phyloP scores from a whole-genome alignment of 2,888 invertebrate genomes.

The Microchrysa polita region DNA sequence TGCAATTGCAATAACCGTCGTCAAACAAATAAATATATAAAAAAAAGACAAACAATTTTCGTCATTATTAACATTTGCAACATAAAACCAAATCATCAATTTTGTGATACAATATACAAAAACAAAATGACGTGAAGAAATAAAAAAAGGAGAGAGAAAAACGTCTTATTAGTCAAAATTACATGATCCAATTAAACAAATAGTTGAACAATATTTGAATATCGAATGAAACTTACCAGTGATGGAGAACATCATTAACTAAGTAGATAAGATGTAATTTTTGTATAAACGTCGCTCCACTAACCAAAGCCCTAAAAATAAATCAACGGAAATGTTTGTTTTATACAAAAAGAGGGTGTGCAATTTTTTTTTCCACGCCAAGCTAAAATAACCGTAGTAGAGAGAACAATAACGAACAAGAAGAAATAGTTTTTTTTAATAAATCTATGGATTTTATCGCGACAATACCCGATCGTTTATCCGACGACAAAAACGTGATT shows the following conservation, averaged over 20 bases:
- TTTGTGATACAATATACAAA: constrained; percentile 43
- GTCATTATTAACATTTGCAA: constrained; percentile 4
- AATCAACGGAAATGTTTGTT: constrained; percentile 64
- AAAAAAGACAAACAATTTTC: not conserved
- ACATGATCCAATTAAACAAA: constrained; percentile 5
- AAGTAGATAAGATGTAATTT: constrained; percentile 98
- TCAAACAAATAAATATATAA: not conserved
- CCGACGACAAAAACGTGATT: not conserved
- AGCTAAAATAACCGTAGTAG: constrained; percentile 33
- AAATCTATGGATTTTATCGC: constrained; percentile 25
- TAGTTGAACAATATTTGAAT: not conserved
- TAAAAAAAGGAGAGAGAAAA: constrained; percentile 8
- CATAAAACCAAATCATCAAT: constrained; percentile 42
- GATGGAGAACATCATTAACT: constrained; percentile 98
- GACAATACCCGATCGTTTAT: constrained; percentile 12
- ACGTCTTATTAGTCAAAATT: constrained; percentile 19
- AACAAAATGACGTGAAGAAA: constrained; percentile 39
- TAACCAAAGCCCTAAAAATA: constrained; percentile 69
- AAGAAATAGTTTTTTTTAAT: not conserved
- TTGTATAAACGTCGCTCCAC: constrained; percentile 82
- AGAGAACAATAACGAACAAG: constrained; percentile 33
- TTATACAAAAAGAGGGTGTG: constrained; percentile 44
- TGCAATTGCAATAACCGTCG: constrained; percentile 58
- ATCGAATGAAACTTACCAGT: constrained; percentile 79
- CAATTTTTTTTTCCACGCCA: constrained; percentile 33